phyloP scores from a whole-genome alignment of 2,113 vertebrate species.

The Crypturellus undulatus region DNA sequence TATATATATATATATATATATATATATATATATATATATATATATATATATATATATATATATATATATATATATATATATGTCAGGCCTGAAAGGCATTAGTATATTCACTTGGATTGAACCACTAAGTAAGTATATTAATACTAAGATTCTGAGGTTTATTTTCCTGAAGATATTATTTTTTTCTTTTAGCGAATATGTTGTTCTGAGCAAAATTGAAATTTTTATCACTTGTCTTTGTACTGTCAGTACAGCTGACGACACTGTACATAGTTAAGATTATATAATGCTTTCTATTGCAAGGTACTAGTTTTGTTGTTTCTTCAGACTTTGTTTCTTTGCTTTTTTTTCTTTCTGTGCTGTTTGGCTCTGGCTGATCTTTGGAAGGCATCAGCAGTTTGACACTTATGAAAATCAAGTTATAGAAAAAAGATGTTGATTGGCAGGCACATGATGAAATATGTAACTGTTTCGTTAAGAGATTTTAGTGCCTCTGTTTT shows the following conservation, averaged over 20 bases:
- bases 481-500: background rate
- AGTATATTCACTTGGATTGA: background rate
- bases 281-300: background rate
- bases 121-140: background rate
- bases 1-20: no score
- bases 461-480: background rate
- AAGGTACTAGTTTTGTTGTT: background rate
- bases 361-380: background rate
- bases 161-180: background rate
- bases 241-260: background rate
- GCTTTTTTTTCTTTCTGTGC: background rate
- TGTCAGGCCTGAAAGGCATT: background rate
- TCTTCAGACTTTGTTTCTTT: background rate
- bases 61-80: no score
- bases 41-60: no score
- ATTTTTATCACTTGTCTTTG: background rate
- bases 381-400: background rate
- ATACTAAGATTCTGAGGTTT: background rate
- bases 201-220: background rate
- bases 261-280: background rate
- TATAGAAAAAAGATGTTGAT: background rate
- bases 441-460: background rate
- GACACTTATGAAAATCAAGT: background rate
- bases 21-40: no score
- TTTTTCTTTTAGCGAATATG: background rate